These are phyloP conservation scores for Rhingia rostrata DNA, from an alignment of 2,888 invertebrate species.

Conservation along the genomic window DNA sequence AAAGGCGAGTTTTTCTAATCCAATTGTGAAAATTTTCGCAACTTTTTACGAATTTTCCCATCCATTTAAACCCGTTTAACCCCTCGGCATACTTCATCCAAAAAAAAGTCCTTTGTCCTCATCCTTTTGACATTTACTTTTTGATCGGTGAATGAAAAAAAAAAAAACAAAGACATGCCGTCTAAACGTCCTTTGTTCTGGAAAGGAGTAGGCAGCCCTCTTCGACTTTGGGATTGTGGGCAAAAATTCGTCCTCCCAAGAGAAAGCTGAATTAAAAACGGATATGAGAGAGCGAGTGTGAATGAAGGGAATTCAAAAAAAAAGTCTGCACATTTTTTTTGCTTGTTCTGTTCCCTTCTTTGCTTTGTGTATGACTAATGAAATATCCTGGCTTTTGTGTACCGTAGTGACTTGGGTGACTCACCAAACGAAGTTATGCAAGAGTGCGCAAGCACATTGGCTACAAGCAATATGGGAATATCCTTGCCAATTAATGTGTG, in stretches of 20 bases:
- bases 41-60: constrained; percentile 15
- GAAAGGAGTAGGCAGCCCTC: neutral
- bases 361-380: constrained; percentile 70
- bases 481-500: constrained; percentile 72
- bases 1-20: constrained; percentile 16
- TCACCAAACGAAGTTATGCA: constrained; percentile 74
- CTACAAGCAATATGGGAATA: constrained; percentile 69
- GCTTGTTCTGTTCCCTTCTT: constrained; percentile 21
- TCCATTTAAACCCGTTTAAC: constrained; percentile 37
- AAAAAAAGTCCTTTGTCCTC: constrained; percentile 44
- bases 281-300: constrained; percentile 10
- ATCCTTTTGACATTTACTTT: constrained; percentile 67
- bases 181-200: constrained; percentile 63
- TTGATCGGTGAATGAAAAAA: constrained; percentile 25
- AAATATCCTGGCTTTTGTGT: constrained; percentile 62
- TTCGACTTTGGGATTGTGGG: constrained; percentile 24
- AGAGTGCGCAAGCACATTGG: constrained; percentile 75
- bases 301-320: constrained; percentile 43
- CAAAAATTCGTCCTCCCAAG: constrained; percentile 53
- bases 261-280: constrained; percentile 32
- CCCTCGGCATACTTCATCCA: constrained; percentile 2
- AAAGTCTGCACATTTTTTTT: constrained; percentile 51
- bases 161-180: constrained; percentile 35
- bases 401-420: constrained; percentile 59
- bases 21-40: constrained; percentile 18